Conservation (phyloP, 1,140 invertebrate species). For the Hirudo medicinalis region DNA sequence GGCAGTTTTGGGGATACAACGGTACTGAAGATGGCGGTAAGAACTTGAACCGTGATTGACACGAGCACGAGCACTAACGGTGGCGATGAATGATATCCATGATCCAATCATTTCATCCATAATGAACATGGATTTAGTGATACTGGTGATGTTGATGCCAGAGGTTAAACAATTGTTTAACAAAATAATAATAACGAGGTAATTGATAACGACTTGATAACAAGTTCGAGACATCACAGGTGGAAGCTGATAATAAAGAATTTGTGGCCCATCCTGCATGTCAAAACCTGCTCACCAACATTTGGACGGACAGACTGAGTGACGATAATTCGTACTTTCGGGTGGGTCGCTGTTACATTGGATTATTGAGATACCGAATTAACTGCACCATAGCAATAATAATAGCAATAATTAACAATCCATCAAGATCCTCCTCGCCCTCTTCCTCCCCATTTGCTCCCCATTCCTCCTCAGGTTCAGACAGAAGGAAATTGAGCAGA, state of each 20-base stretch:
- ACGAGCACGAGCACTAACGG: no score
- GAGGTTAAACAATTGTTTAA: no score
- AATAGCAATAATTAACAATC: no score
- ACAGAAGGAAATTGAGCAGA: slow-evolving; percentile 7
- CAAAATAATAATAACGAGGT: no score
- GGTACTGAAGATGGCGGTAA: slow-evolving; percentile 33
- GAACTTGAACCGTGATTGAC: neutral
- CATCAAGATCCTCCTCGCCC: neutral
- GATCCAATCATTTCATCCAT: no score
- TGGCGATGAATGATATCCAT: no score
- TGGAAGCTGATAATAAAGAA: slow-evolving; percentile 36
- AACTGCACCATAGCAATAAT: no score
- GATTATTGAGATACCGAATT: no score
- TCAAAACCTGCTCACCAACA: slow-evolving; percentile 36
- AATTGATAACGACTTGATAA: no score
- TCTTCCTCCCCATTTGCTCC: neutral
- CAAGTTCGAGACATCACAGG: neutral
- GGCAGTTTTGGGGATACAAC: slow-evolving; percentile 35
- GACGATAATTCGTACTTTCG: slow-evolving; percentile 27
- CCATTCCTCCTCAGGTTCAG: slow-evolving; percentile 4
- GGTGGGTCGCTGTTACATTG: slow-evolving; percentile 23
- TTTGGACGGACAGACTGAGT: slow-evolving; percentile 37
- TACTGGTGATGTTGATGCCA: no score
- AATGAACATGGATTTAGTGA: no score
- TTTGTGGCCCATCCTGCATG: slow-evolving; percentile 39